Evolutionary conservation across 2,888 invertebrate species (phyloP).

Genomic region (Erynnis tages): DNA sequence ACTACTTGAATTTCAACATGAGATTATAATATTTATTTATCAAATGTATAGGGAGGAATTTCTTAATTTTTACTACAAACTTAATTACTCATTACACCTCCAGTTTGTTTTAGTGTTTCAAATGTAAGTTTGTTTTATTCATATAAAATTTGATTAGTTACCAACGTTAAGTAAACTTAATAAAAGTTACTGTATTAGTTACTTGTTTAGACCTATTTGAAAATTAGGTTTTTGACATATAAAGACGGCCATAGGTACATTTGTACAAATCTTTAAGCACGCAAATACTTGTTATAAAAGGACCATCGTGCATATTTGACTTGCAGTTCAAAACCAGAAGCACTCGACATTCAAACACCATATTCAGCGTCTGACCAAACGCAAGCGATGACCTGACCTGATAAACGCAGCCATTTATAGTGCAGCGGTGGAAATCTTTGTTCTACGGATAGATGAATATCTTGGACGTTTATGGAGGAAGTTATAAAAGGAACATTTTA

Average conservation of each 20-base stretch:
- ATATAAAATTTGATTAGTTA: too few relatives aligned
- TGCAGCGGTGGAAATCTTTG: slow-evolving; percentile 10
- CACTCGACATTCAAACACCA: slow-evolving; percentile 20
- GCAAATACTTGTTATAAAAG: background rate
- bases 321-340: slow-evolving; percentile 14
- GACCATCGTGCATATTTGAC: background rate
- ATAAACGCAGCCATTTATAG: slow-evolving; percentile 15
- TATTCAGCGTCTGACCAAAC: slow-evolving; percentile 12
- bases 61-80: too few relatives aligned
- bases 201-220: too few relatives aligned
- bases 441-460: slow-evolving; percentile 7
- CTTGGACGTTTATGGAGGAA: slow-evolving; percentile 1
- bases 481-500: slow-evolving; percentile 1
- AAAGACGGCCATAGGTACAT: too few relatives aligned
- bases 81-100: too few relatives aligned
- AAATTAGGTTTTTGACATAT: background rate
- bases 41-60: too few relatives aligned
- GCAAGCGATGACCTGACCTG: slow-evolving; percentile 9
- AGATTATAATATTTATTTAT: too few relatives aligned
- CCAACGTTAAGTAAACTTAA: too few relatives aligned
- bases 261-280: background rate
- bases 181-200: too few relatives aligned
- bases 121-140: too few relatives aligned
- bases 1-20: too few relatives aligned
- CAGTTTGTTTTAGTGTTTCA: too few relatives aligned